Evolutionary conservation across 2,113 vertebrate genomes (phyloP), one percentile per base, ranked within the genome.

Genomic region (Archilochus colubris): DNA sequence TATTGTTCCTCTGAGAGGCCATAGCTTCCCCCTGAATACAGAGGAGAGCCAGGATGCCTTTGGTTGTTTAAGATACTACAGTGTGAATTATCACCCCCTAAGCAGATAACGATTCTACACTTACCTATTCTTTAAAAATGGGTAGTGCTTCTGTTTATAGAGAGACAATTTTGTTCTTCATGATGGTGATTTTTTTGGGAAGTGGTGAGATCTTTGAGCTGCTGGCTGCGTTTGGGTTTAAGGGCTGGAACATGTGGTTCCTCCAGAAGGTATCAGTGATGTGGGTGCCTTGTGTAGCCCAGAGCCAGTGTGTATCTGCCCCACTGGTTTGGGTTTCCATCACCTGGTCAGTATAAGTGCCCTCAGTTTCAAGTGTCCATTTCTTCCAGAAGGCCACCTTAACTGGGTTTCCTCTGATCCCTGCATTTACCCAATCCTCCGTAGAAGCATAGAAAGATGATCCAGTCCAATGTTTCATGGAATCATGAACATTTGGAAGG

Each of bases 271-370:
- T 51, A 66, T 24, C 51, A 22, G 25, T 5, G 30, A 17, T 7
- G 20, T 0, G 14, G 30, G 51, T 18, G 24, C 2, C 0, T 16
- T 55, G 28, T n/a, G 12, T n/a, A 19, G 38, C 24, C 33, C 33
- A 14, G 23, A 57, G 50, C 33, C 33, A 21, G 15, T 43, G 33
- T 25, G 7, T 36, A 6, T 73, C 51, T 57, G 24, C 40, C 24
- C 20, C n/a, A 3, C 28, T 28, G 33, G 33, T 33, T 57, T 50
- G 33, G 33, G 40, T 57, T 50, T 79, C 28, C 5, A 6, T 55
- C 3, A 1, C 13, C 33, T 50, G 43, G 33, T 33, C 33, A 33
- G 7, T 33, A 33, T 33, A 33, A 33, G 33, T 33, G 33, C 33
- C 33, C 33, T 33, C 31, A 68, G 31, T 46, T 44, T 77, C 38